Evolutionary conservation across 2,888 invertebrate genomes (phyloP), one percentile per base, ranked within the genome.

Genomic region (Oscheius sp.): DNA sequence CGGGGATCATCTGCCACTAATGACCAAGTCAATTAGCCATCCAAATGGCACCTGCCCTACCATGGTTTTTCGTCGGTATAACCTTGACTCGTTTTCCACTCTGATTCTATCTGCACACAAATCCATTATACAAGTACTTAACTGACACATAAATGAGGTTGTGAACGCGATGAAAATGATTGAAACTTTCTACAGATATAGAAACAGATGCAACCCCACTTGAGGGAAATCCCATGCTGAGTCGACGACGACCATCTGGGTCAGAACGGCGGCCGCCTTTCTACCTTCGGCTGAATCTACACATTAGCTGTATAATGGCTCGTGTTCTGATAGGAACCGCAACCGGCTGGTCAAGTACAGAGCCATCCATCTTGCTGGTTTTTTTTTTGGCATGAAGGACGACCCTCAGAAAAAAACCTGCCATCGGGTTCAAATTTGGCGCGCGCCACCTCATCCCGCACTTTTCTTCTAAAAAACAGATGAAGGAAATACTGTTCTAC

Each of bases 331-430:
- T 14, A 30, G n/a, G 47, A 22, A 20, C n/a, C n/a, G 17, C 50
- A n/a, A n/a, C n/a, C 30, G 54, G 54, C 33, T 32, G 47, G 45
- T 20, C 54, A 32, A 54, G 20, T 33, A 54, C 33, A 6, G 54
- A 17, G 47, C 47, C 47, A 47, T 54, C 32, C 54, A 51, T 32
- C 32, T 20, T 54, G 33, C 33, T 32, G 12, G 20, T 36, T 17
- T 5, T 50, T 50, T 50, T 50, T 50, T 50, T 12, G 26, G 9
- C 28, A 24, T 12, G 30, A 24, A 32, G 32, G 54, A 28, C 41
- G 59, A 28, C 59, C 41, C 44, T 59, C 57, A 57, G 41, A 54
- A 54, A 59, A 59, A 59, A 59, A 59, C 59, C 59, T 44, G 59
- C 59, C 59, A 17, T 26, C 20, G 33, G 56, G 59, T 59, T 59